phyloP scores from a whole-genome alignment of 2,797 vertebrate genomes.

The Ataeniobius toweri region DNA sequence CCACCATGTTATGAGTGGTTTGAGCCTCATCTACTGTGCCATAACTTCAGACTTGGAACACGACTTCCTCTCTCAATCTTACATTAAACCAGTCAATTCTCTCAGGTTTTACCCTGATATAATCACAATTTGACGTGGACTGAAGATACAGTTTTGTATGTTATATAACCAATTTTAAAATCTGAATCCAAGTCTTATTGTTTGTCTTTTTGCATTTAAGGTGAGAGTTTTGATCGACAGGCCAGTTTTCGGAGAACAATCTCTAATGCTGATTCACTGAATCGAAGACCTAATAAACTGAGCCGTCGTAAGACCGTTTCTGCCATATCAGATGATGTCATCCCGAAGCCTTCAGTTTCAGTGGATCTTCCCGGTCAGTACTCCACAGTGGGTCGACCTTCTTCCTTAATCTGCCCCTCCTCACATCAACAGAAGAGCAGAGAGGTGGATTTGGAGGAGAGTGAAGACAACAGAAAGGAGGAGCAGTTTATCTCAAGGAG shows the following conservation, averaged over 20 bases:
- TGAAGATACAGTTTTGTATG: not conserved
- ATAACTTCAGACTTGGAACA: no score
- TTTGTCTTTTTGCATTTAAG: conserved; percentile 65
- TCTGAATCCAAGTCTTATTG: not conserved
- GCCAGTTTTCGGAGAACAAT: conserved; percentile 90
- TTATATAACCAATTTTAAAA: not conserved
- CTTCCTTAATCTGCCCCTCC: conserved; percentile 64
- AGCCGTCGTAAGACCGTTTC: conserved; percentile 90
- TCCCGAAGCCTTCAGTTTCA: conserved; percentile 69
- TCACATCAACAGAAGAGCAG: conserved; percentile 68
- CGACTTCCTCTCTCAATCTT: not conserved
- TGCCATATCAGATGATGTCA: conserved; percentile 85
- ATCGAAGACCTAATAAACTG: conserved; percentile 87
- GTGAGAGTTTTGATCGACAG: conserved; percentile 96
- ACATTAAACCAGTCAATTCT: not conserved
- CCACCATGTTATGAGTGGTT: no score
- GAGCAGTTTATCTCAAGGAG: conserved; percentile 82
- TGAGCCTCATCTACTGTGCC: no score
- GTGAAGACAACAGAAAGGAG: conserved; percentile 36
- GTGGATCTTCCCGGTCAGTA: conserved; percentile 79
- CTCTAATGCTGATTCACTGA: conserved; percentile 88
- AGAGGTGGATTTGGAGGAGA: not conserved
- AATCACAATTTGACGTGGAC: not conserved
- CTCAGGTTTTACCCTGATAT: not conserved
- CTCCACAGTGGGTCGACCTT: conserved; percentile 79